Percentiles rank a stretch among this genome's conserved stretches.
These are phyloP conservation scores for Thamnophis elegans DNA, from an alignment of 2,797 vertebrate genomes.

Conservation along the genomic window DNA sequence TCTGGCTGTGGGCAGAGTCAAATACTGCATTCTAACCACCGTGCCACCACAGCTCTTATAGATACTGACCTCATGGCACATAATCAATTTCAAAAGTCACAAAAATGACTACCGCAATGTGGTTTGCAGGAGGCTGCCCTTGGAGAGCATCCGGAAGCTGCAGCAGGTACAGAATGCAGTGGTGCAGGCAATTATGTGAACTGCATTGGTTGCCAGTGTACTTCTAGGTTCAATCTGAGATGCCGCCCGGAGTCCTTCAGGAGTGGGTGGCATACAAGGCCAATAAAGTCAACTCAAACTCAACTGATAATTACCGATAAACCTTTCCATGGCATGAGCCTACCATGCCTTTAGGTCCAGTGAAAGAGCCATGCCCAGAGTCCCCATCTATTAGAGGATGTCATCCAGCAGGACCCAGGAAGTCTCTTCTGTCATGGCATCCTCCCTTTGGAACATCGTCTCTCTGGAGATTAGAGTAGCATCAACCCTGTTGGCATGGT, in stretches of 20 bases:
- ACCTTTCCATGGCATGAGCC: background rate
- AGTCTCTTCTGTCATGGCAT: background rate
- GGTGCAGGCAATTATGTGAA: background rate
- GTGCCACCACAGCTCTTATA: too few relatives aligned
- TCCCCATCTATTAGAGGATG: background rate
- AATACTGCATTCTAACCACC: too few relatives aligned
- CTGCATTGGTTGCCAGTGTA: background rate
- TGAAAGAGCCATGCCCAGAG: background rate
- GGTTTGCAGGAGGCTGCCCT: background rate
- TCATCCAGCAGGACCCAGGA: background rate
- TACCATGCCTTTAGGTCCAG: background rate
- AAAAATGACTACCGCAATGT: background rate
- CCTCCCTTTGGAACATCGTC: background rate
- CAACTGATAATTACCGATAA: background rate
- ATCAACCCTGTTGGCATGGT: background rate
- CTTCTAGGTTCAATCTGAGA: background rate
- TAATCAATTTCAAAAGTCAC: background rate
- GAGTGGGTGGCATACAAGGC: too few relatives aligned
- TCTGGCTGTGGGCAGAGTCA: too few relatives aligned
- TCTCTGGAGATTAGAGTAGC: background rate
- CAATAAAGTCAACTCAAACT: too few relatives aligned
- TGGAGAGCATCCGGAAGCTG: background rate
- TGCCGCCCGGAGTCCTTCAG: too few relatives aligned
- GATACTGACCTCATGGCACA: background rate
- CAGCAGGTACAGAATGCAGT: background rate